Conservation (phyloP, 2,797 vertebrate genomes). For the Poecile montanus region DNA sequence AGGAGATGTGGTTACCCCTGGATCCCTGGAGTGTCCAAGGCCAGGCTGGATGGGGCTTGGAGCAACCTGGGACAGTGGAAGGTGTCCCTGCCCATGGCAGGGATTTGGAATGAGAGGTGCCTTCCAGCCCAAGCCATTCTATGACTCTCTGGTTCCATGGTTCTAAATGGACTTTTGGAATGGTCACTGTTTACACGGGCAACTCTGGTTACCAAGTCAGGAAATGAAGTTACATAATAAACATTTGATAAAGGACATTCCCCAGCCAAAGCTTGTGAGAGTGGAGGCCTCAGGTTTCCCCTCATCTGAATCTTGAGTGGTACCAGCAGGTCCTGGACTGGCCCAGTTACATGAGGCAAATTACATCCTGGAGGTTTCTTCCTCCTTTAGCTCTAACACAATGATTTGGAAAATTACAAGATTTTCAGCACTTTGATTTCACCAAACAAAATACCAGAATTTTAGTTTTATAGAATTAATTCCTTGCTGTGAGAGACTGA, state of each 20-base stretch:
- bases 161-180: background rate
- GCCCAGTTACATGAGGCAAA: background rate
- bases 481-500: background rate
- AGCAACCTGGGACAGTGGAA: background rate
- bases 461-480: background rate
- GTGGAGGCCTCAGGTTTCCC: fast-evolving
- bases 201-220: background rate
- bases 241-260: background rate
- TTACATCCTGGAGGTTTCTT: background rate
- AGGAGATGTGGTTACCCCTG: background rate
- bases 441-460: background rate
- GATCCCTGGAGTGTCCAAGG: background rate
- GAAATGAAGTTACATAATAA: background rate
- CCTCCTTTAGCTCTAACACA: background rate
- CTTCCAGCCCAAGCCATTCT: background rate
- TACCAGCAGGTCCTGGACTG: background rate
- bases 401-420: background rate
- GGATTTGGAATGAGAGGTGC: background rate
- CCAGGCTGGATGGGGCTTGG: fast-evolving
- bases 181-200: background rate
- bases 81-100: background rate
- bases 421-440: background rate
- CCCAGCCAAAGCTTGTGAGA: background rate
- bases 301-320: fast-evolving
- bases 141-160: background rate